Base-by-base conservation (phyloP, 2,888 invertebrate species). In the Celastrina argiolus region DNA sequence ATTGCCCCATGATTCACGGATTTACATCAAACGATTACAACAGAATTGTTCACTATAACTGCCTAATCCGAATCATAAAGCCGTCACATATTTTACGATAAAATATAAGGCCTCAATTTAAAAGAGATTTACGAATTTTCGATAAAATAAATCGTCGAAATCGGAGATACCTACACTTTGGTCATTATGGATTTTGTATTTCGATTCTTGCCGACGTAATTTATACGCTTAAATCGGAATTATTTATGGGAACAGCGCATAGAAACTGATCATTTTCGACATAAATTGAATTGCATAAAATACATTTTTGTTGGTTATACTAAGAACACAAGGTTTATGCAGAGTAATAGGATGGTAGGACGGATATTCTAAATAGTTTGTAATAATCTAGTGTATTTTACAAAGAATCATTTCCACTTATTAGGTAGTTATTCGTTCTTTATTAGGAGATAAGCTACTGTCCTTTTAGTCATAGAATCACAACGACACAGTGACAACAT, bases 71-170 rank as follows among this genome's bases (percentile, higher is more conserved):
- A 12, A 18, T 59, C 59, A 59, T 59, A 59, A 59, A 59, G 31
- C 59, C 16, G 22, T 59, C 59, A 59, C 59, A 59, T 59, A 34
- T 59, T 59, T 31, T 12, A 59, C 59, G 36, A 59, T 59, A 59
- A 59, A 59, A 36, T 59, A 59, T 34, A 59, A 34, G 59, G 34
- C 36, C 59, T 59, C 36, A 59, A 59, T 59, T 36, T 59, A 59
- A 59, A 59, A 34, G 59, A 59, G 59, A 59, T 59, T 59, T 59
- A 59, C 36, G 34, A 59, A 18, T 34, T 31, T 18, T 18, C 59
- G 28, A 36, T 34, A 36, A 59, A 59, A 59, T 59, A 59, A 34
- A 59, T 36, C 59, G 59, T 36, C 18, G 12, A 18, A 34, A 59
- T 59, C 31, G 58, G 58, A 58, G 31, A 58, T 28, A 31, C 58